Conservation (phyloP, 2,797 vertebrate genomes). For the Falco rusticolus region DNA sequence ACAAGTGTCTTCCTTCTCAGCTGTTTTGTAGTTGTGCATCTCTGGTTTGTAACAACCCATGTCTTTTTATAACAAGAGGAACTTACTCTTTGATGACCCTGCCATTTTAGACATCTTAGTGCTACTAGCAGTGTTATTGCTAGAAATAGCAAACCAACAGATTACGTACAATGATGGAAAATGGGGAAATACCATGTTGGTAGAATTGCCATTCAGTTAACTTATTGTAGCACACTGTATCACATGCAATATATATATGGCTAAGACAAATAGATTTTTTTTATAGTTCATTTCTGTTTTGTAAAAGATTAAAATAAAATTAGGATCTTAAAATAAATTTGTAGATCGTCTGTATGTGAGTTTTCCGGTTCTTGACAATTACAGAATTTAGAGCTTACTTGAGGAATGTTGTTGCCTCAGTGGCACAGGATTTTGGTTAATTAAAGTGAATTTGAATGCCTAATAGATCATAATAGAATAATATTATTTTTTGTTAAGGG, state of each 20-base stretch:
- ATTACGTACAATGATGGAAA: rapidly evolving
- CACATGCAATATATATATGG: rapidly evolving
- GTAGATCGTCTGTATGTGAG: not conserved
- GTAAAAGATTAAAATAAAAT: not conserved
- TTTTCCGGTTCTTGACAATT: not conserved
- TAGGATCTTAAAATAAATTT: not conserved
- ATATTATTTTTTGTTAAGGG: not conserved
- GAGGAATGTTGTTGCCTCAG: not conserved
- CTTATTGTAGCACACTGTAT: not conserved
- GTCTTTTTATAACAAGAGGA: not conserved
- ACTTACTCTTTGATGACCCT: not conserved
- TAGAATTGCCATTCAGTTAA: rapidly evolving
- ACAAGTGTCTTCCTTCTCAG: not conserved
- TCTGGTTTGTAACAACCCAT: not conserved
- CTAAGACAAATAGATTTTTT: not conserved
- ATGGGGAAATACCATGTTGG: not conserved
- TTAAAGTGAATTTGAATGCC: not conserved
- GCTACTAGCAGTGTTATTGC: not conserved
- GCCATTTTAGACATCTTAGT: not conserved
- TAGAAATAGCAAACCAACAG: not conserved
- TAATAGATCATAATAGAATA: not conserved
- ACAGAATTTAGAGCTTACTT: not conserved
- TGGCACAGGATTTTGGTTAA: not conserved
- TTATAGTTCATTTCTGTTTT: not conserved
- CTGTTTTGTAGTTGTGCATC: not conserved